Evolutionary conservation across 2,113 vertebrate species (phyloP).

Genomic region (Gavialis gangeticus): DNA sequence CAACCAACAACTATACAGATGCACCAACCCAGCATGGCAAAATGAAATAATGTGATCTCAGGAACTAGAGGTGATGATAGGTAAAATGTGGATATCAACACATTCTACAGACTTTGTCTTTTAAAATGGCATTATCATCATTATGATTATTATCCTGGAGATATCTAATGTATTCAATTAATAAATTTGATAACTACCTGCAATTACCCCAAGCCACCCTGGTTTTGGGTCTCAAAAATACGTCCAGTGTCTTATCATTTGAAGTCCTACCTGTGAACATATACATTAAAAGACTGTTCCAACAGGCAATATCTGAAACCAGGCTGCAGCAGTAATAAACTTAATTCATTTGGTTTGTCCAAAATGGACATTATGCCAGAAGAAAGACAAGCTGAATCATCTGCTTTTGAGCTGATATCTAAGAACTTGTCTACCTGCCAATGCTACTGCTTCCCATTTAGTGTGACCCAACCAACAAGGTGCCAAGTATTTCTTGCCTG

Average conservation of each 20-base stretch:
- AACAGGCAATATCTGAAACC: slow-evolving; percentile 15
- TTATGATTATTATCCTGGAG: neutral
- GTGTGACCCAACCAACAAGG: neutral
- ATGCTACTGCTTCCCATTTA: neutral
- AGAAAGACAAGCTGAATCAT: slow-evolving; percentile 38
- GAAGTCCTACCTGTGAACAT: neutral
- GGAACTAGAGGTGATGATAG: neutral
- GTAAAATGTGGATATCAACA: neutral
- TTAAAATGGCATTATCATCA: neutral
- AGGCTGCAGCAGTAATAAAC: slow-evolving; percentile 19
- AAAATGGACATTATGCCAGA: slow-evolving; percentile 48
- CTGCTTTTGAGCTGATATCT: slow-evolving; percentile 31
- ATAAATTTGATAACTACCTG: neutral
- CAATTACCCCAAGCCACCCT: fast-evolving
- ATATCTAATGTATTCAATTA: neutral
- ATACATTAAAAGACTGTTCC: slow-evolving; percentile 39
- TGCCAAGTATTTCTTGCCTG: no score
- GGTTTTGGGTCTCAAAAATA: neutral
- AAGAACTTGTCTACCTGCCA: neutral
- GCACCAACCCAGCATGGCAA: neutral
- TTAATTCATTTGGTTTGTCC: neutral
- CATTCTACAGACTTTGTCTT: neutral
- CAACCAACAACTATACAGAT: neutral
- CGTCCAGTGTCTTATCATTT: neutral
- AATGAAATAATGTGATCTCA: neutral